A percentile compares a stretch with the other conserved stretches of the same genome.
Evolutionary conservation across 1,140 invertebrate species (phyloP).

Genomic region (Bombus haemorrhoidalis): DNA sequence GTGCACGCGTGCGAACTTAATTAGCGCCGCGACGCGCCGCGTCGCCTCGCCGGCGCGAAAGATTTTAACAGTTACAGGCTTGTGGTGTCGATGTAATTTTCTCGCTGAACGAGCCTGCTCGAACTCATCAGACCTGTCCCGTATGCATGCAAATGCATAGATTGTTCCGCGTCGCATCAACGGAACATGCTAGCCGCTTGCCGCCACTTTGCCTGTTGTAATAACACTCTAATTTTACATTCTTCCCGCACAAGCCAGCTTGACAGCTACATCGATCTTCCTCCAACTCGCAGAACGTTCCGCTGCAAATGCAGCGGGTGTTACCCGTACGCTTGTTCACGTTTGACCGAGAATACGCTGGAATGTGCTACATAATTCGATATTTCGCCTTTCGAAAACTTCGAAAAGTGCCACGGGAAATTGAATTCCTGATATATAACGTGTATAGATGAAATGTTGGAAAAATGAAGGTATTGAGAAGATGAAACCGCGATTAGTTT

Average conservation of each 20-base stretch:
- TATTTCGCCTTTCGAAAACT: constrained; percentile 64
- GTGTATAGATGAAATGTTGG: constrained; percentile 46
- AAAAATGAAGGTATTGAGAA: constrained; percentile 58
- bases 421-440: constrained; percentile 57
- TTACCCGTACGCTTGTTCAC: not conserved
- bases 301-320: no score
- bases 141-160: constrained; percentile 61
- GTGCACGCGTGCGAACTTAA: constrained; percentile 41
- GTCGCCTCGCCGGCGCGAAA: not conserved
- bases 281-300: not conserved
- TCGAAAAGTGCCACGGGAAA: constrained; percentile 38
- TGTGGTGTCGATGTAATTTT: constrained; percentile 46
- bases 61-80: constrained; percentile 37
- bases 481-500: not conserved
- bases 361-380: constrained; percentile 56
- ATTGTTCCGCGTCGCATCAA: constrained; percentile 33
- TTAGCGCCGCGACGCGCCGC: constrained; percentile 10
- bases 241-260: constrained; percentile 45
- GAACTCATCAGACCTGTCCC: constrained; percentile 27
- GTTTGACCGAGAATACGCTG: constrained; percentile 28
- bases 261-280: constrained; percentile 57
- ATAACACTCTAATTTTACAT: constrained; percentile 64
- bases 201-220: constrained; percentile 26
- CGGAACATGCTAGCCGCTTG: constrained; percentile 18
- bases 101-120: constrained; percentile 16